phyloP scores from a whole-genome alignment of 2,113 vertebrate genomes.

The Pluvialis apricaria region DNA sequence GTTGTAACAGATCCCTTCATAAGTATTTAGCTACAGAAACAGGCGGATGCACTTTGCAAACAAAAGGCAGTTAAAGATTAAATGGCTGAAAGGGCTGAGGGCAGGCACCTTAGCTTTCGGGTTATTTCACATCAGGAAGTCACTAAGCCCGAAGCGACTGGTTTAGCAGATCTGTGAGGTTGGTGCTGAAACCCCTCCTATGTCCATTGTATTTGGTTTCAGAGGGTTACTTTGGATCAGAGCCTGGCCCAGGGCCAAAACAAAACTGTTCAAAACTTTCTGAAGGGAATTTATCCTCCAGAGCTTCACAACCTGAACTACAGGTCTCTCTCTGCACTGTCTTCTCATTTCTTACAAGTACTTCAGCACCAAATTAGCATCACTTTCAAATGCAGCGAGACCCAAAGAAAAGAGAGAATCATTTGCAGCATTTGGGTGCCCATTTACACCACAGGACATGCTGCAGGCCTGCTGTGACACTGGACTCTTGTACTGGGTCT shows the following conservation, averaged over 20 bases:
- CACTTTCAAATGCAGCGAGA: background rate
- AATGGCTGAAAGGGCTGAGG: background rate
- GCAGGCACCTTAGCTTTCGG: background rate
- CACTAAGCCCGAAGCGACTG: background rate
- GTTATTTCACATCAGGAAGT: background rate
- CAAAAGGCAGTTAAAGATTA: background rate
- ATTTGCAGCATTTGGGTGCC: background rate
- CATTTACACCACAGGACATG: rapidly evolving
- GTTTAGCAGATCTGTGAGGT: background rate
- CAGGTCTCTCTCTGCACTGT: background rate
- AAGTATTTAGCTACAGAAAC: background rate
- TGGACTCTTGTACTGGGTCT: background rate
- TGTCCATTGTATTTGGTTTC: background rate
- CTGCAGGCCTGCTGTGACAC: background rate
- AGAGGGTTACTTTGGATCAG: background rate
- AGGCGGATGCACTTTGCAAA: background rate
- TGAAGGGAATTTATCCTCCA: background rate
- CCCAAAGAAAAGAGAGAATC: background rate
- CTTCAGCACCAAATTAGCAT: background rate
- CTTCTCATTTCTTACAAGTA: background rate
- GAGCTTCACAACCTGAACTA: background rate
- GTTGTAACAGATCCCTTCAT: background rate
- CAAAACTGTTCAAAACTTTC: background rate
- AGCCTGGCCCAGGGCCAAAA: background rate
- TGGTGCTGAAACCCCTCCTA: background rate